Evolutionary conservation across 2,113 vertebrate species (phyloP).

Genomic region (Conger conger): DNA sequence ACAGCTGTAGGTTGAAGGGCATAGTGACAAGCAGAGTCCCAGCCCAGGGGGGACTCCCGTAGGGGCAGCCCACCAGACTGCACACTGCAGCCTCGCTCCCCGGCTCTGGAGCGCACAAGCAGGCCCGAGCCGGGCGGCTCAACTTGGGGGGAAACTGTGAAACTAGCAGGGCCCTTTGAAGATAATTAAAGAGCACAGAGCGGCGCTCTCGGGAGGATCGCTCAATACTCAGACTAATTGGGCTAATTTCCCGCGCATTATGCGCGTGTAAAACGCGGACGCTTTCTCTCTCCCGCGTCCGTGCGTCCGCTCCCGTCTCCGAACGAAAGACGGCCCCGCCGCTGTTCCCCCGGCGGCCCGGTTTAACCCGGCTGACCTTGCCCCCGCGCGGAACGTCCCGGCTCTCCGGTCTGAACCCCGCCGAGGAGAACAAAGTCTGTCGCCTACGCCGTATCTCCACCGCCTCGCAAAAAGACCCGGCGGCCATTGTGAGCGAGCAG

Average conservation of each 20-base stretch:
- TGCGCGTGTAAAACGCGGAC: constrained; percentile 70
- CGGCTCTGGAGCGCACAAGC: constrained; percentile 43
- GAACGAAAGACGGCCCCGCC: not conserved
- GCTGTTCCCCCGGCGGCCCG: not conserved
- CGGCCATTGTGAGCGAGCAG: not conserved
- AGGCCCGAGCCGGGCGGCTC: constrained; percentile 55
- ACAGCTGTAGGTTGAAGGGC: constrained; percentile 52
- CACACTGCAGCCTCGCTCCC: too few species aligned
- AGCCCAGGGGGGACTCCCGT: constrained; percentile 32
- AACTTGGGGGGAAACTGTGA: constrained; percentile 66
- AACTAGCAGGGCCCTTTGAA: constrained; percentile 70
- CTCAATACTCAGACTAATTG: constrained; percentile 73
- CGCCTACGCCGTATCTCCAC: not conserved
- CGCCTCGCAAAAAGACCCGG: constrained; percentile 40
- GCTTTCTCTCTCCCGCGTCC: constrained; percentile 41
- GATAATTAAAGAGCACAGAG: constrained; percentile 75
- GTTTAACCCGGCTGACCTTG: constrained; percentile 48
- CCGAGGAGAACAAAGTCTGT: constrained; percentile 13
- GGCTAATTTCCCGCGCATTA: constrained; percentile 72
- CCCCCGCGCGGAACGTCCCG: constrained; percentile 16
- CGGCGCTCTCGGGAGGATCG: constrained; percentile 64
- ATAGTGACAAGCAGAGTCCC: constrained; percentile 35
- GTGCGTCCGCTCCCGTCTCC: constrained; percentile 44
- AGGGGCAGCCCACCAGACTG: not conserved
- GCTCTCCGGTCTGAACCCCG: constrained; percentile 9